Evolutionary conservation across 1,140 invertebrate species (phyloP).

Genomic region (Dufourea novaeangliae): DNA sequence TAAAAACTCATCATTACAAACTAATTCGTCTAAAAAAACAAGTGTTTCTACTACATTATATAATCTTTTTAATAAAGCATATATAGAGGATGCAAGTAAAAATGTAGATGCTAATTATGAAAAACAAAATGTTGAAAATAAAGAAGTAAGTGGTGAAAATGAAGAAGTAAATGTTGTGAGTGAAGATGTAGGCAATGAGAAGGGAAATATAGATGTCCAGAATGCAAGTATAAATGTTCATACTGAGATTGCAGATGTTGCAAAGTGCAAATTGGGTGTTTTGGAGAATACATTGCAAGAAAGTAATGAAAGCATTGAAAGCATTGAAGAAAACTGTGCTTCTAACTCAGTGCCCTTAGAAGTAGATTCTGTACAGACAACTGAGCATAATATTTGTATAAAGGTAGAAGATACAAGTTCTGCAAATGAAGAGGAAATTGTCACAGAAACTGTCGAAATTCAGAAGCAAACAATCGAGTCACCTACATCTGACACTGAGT

Average conservation of each 20-base stretch:
- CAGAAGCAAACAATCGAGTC: neutral
- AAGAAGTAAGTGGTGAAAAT: neutral
- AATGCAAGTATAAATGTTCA: constrained; percentile 27
- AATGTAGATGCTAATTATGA: neutral
- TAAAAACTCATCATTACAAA: neutral
- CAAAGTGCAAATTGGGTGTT: neutral
- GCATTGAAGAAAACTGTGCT: neutral
- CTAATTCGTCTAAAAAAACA: neutral
- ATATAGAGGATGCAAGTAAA: constrained; percentile 32
- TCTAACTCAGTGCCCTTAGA: neutral
- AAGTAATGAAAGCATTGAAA: neutral
- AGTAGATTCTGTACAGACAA: neutral
- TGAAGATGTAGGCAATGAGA: neutral
- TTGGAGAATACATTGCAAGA: neutral
- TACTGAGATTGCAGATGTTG: constrained; percentile 16
- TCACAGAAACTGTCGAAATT: neutral
- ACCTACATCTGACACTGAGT: neutral
- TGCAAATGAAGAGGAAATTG: neutral
- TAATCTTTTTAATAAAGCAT: constrained; percentile 5
- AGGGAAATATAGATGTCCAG: too few species aligned
- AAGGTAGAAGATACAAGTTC: neutral
- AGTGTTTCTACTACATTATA: neutral
- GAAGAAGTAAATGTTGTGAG: neutral
- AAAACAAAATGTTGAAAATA: neutral
- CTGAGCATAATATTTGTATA: neutral